Base-by-base conservation (phyloP, 2,888 invertebrate species). In the Diaphora mendica region DNA sequence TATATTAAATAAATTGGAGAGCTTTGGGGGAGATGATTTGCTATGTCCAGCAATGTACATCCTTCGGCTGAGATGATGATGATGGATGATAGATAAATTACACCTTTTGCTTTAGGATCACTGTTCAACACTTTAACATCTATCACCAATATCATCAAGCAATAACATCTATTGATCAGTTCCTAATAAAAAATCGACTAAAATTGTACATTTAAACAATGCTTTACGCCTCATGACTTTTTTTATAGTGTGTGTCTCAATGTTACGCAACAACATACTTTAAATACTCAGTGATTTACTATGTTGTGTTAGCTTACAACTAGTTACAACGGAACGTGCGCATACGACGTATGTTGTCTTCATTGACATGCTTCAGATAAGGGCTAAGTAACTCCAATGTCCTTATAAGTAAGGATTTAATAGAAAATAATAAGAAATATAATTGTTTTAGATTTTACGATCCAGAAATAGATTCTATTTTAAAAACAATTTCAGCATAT, bases 281-380 rank as follows among this genome's bases (percentile, higher is more conserved):
- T 80, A 78, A 77, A 76, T 73, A 69, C 76, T 71, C 44, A 70
- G 75, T 80, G 77, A 84, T 79, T 83, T 79, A 81, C 77, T n/a
- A 30, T 39, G 33, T 9, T 64, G 9, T 35, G 35, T 35, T 9
- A 11, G 23, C 35, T 35, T 64, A 64, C n/a, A n/a, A n/a, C n/a
- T n/a, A n/a, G n/a, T n/a, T n/a, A n/a, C 33, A 64, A 64, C 23
- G 74, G 65, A 44, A 59, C 44, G 15, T 44, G 44, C 44, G 44
- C 30, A 68, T 39, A 65, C 68, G 66, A 70, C 65, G 69, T 71
- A 79, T 76, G 81, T 70, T 59, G 83, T 81, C 80, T n/a, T 68
- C 85, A 85, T 84, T 85, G 85, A 84, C 85, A 85, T 78, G 79
- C 81, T 81, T 82, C 71, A 81, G 72, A 62, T 74, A 83, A 81